Evolutionary conservation across 2,797 vertebrate genomes (phyloP), one percentile per base, ranked within the genome.

Genomic region (Propithecus perrieri): DNA sequence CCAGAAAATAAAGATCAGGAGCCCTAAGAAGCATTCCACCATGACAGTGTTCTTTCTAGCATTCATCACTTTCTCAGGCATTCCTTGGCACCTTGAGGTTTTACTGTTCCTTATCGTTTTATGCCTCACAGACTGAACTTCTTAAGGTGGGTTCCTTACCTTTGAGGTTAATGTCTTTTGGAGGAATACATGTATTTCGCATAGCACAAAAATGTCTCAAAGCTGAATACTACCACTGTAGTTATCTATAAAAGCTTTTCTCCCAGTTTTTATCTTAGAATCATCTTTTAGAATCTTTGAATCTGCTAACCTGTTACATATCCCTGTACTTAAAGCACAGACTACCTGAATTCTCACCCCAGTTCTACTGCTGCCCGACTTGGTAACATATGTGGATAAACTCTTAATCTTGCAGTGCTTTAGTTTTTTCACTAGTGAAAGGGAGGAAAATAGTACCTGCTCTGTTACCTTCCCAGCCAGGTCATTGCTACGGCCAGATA

Each of bases 1-100:
- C n/a, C 18, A 95, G 87, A 89, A 96, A 96, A 85, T 41, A 74
- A 89, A 89, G 33, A 92, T 10, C 28, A 14, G 20, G 61, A 71
- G 11, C 57, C 30, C 41, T 81, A 92, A 72, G 75, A 76, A 89
- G 18, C 14, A 46, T 89, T 80, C 17, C 20, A 75, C 26, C 30
- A 22, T 46, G 57, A 79, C 33, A 59, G 38, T 0, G 0, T 81
- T 75, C 8, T 80, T 85, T 74, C 6, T 28, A 75, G 33, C 17
- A n/a, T n/a, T 76, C 55, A 88, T 50, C 10, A 65, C 12, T 50
- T 85, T 57, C 74, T 17, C 50, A 50, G 55, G 38, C 26, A 67
- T 38, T 87, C 48, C 30, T 61, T 28, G 26, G 38, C 26, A 91
- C 0, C 6, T 41, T 55, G 33, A 87, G 5, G 67, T 69, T 93